phyloP scores from a whole-genome alignment of 2,113 vertebrate genomes.

The Sebastes schlegelii region DNA sequence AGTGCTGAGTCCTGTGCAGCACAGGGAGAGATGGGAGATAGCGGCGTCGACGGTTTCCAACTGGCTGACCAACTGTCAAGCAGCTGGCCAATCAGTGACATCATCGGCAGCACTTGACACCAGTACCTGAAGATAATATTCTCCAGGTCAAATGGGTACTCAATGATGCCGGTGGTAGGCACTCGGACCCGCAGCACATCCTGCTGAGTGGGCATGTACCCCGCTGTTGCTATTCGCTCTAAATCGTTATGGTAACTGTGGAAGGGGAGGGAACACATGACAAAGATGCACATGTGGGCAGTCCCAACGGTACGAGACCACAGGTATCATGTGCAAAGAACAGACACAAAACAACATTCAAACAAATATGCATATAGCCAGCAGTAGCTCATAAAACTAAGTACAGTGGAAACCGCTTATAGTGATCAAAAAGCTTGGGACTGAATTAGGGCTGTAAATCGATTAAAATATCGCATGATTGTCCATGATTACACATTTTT shows the following conservation, averaged over 20 bases:
- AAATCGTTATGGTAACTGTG: slow-evolving; percentile 92
- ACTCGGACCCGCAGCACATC: slow-evolving; percentile 94
- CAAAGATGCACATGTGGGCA: slow-evolving; percentile 52
- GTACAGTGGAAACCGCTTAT: too few species aligned
- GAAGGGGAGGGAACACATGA: slow-evolving; percentile 61
- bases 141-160: slow-evolving; percentile 96
- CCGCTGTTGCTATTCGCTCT: slow-evolving; percentile 89
- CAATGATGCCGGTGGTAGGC: slow-evolving; percentile 95
- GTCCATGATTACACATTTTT: too few species aligned
- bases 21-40: slow-evolving; percentile 23
- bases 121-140: slow-evolving; percentile 96
- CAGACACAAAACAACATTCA: background rate
- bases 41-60: slow-evolving; percentile 48
- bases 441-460: too few species aligned
- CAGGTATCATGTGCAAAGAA: background rate
- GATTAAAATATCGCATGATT: too few species aligned
- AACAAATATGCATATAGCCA: background rate
- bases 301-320: slow-evolving; percentile 19
- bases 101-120: slow-evolving; percentile 48
- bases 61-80: slow-evolving; percentile 46
- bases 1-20: slow-evolving; percentile 53
- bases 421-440: too few species aligned
- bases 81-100: slow-evolving; percentile 58
- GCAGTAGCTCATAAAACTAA: background rate
- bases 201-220: slow-evolving; percentile 93